Percentiles rank a stretch among this genome's conserved stretches.
Evolutionary conservation across 2,113 vertebrate genomes (phyloP).

Genomic region (Chrysemys picta): DNA sequence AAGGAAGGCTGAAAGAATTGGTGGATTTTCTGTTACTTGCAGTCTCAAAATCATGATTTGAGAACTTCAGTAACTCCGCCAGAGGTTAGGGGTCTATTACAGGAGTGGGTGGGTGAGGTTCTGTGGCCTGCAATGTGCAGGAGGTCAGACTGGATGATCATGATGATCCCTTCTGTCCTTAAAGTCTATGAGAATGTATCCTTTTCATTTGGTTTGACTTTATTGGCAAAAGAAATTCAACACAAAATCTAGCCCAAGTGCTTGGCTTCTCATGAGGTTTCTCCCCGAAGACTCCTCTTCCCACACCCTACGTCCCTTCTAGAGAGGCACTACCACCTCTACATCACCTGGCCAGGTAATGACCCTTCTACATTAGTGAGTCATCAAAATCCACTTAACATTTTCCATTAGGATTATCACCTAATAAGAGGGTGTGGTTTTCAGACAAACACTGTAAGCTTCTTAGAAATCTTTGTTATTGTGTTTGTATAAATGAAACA

Average conservation of each 20-base stretch:
- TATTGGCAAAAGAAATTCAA: neutral
- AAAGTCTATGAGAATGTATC: neutral
- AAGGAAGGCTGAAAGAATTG: too few species aligned
- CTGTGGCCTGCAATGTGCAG: neutral
- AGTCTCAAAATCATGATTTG: neutral
- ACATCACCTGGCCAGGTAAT: neutral
- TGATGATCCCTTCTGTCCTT: neutral
- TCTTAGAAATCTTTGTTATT: neutral
- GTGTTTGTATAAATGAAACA: neutral
- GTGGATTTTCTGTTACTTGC: neutral
- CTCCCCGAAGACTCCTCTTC: neutral
- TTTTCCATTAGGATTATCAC: neutral
- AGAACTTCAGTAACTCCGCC: neutral
- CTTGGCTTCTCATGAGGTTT: neutral
- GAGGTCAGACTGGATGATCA: neutral
- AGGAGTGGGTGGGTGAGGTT: neutral
- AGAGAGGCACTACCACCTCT: neutral
- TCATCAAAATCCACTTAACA: accelerated
- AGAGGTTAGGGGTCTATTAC: neutral
- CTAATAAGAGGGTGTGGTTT: neutral
- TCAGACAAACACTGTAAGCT: neutral
- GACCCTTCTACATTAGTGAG: neutral
- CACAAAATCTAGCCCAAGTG: neutral
- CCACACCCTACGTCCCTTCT: neutral
- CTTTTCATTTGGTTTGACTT: neutral